Percentiles rank a stretch among this genome's conserved stretches.
These are phyloP conservation scores for Eristalis tenax DNA, from an alignment of 2,888 invertebrate genomes.

Conservation along the genomic window DNA sequence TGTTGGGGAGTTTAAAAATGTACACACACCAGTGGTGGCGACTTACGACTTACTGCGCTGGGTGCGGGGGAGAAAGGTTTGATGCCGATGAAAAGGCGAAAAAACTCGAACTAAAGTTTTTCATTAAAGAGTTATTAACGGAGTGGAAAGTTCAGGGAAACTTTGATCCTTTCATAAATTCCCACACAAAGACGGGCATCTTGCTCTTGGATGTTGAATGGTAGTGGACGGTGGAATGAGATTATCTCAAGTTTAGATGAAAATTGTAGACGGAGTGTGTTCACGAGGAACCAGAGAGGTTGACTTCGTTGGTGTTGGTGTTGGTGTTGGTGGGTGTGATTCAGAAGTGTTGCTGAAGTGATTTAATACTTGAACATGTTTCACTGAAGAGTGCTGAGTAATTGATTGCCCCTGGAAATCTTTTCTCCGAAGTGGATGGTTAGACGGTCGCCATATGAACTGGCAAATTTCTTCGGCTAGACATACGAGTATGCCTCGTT, in stretches of 20 bases:
- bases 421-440: background rate
- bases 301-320: background rate
- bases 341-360: background rate
- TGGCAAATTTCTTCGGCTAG: too few species aligned
- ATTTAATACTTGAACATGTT: background rate
- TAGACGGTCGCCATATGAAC: too few species aligned
- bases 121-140: slow-evolving; percentile 36
- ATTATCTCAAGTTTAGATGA: background rate
- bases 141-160: slow-evolving; percentile 20
- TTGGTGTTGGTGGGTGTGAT: background rate
- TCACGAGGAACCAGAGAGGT: too few species aligned
- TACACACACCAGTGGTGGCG: slow-evolving; percentile 1
- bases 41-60: background rate
- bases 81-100: too few species aligned
- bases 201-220: background rate
- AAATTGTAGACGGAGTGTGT: background rate
- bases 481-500: too few species aligned
- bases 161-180: slow-evolving; percentile 16
- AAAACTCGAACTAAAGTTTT: slow-evolving; percentile 23
- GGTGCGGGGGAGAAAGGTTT: background rate
- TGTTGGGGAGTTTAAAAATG: slow-evolving; percentile 2
- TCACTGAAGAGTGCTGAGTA: background rate
- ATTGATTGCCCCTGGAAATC: background rate
- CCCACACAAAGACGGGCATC: background rate
- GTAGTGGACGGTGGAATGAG: background rate